These are phyloP conservation scores for Paguma larvata DNA, from an alignment of 2,797 vertebrate species.

Conservation along the genomic window DNA sequence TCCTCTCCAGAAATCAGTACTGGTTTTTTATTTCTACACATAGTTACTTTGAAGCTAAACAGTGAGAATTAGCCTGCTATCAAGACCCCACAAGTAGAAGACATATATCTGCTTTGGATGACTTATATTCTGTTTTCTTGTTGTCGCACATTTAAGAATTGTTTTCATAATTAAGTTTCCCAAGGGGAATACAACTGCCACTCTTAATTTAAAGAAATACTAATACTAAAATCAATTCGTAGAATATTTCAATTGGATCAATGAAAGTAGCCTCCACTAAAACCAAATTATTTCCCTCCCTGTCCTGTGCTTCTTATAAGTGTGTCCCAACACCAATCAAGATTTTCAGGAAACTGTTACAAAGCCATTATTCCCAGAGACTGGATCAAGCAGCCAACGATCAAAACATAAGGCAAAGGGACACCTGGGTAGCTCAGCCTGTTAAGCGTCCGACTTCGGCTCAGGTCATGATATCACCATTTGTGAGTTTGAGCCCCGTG, in stretches of 20 bases:
- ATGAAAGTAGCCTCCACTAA: neutral
- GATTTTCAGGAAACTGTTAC: neutral
- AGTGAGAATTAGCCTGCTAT: neutral
- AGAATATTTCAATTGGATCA: conserved; percentile 23
- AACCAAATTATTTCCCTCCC: neutral
- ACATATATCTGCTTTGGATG: neutral
- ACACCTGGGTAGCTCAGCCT: too few species aligned
- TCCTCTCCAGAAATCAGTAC: neutral
- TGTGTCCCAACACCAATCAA: neutral
- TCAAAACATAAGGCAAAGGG: neutral
- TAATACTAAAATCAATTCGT: conserved; percentile 59
- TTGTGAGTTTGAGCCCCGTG: too few species aligned
- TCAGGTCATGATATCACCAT: too few species aligned
- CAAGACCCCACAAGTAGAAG: neutral
- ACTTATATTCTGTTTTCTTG: neutral
- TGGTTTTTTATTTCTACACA: neutral
- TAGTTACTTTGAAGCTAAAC: neutral
- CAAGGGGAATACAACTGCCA: neutral
- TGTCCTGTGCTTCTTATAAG: neutral
- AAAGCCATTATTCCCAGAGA: neutral
- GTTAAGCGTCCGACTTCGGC: too few species aligned
- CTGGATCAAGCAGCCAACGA: neutral
- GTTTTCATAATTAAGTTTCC: conserved; percentile 24
- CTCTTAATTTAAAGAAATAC: conserved; percentile 57
- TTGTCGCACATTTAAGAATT: neutral